phyloP scores from a whole-genome alignment of 1,140 invertebrate species.

The Philopotamus ludificatus region DNA sequence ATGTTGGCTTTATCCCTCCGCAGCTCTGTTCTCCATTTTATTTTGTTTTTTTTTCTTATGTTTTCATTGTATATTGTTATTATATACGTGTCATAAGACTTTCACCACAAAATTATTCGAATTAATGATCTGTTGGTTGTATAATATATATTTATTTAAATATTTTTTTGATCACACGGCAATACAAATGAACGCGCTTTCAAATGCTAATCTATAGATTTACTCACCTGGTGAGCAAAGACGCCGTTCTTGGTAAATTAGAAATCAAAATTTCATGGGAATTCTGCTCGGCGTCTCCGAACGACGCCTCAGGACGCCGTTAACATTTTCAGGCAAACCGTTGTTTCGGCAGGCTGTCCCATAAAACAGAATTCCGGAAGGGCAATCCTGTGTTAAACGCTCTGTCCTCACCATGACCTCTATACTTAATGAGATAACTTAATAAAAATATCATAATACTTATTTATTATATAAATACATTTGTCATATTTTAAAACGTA shows the following conservation, averaged over 20 bases:
- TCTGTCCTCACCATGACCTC: slow-evolving; percentile 17
- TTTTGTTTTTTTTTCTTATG: slow-evolving; percentile 14
- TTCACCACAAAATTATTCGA: background rate
- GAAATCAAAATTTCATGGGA: slow-evolving; percentile 15
- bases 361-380: slow-evolving; percentile 28
- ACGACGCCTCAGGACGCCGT: slow-evolving; percentile 14
- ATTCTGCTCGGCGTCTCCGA: slow-evolving; percentile 7
- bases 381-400: slow-evolving; percentile 14
- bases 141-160: too few species aligned
- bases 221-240: too few species aligned
- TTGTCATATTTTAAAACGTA: too few species aligned
- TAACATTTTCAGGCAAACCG: slow-evolving; percentile 24
- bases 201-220: too few species aligned
- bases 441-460: too few species aligned
- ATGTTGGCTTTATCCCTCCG: slow-evolving; percentile 14
- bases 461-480: too few species aligned
- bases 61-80: slow-evolving; percentile 14
- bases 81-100: slow-evolving; percentile 12
- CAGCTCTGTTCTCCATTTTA: background rate
- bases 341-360: slow-evolving; percentile 14
- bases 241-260: slow-evolving; percentile 10
- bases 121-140: too few species aligned
- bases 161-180: too few species aligned
- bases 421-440: too few species aligned
- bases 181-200: too few species aligned